Evolutionary conservation across 2,888 invertebrate genomes (phyloP).

Genomic region (Drosophila macrospina): DNA sequence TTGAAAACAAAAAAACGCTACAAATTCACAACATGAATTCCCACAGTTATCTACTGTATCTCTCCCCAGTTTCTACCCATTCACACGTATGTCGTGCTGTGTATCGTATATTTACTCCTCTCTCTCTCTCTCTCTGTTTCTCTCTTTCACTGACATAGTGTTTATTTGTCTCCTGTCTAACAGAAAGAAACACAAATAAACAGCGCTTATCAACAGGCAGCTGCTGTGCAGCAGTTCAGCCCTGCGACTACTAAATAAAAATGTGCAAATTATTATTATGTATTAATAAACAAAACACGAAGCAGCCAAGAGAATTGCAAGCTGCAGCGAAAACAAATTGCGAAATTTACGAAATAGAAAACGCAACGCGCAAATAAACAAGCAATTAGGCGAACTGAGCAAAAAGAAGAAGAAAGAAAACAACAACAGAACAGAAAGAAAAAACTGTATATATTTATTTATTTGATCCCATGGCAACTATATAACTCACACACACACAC

Average conservation of each 20-base stretch:
- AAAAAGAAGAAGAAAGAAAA: slow-evolving; percentile 17
- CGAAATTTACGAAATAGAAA: slow-evolving; percentile 51
- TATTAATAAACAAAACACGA: slow-evolving; percentile 51
- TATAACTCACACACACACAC: neutral
- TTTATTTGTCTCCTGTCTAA: slow-evolving; percentile 40
- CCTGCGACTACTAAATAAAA: slow-evolving; percentile 20
- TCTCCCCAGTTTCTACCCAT: neutral
- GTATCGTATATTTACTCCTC: slow-evolving; percentile 15
- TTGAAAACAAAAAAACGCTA: slow-evolving; percentile 1
- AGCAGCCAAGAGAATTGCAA: slow-evolving; percentile 1
- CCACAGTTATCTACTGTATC: slow-evolving; percentile 32
- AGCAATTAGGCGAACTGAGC: slow-evolving; percentile 70
- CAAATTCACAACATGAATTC: slow-evolving; percentile 21
- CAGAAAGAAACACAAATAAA: slow-evolving; percentile 35
- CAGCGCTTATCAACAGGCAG: slow-evolving; percentile 42
- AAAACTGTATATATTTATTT: neutral
- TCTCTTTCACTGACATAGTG: slow-evolving; percentile 23
- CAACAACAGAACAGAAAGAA: neutral
- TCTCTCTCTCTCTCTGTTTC: no score
- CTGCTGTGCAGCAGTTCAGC: slow-evolving; percentile 8
- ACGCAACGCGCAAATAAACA: slow-evolving; percentile 66
- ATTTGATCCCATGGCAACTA: neutral
- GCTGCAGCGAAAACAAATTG: slow-evolving; percentile 35
- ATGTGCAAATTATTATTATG: slow-evolving; percentile 43
- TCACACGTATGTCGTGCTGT: neutral